A percentile compares a stretch with the other conserved stretches of the same genome.
phyloP scores from a whole-genome alignment of 2,888 invertebrate species.

The Hetaerina titia region DNA sequence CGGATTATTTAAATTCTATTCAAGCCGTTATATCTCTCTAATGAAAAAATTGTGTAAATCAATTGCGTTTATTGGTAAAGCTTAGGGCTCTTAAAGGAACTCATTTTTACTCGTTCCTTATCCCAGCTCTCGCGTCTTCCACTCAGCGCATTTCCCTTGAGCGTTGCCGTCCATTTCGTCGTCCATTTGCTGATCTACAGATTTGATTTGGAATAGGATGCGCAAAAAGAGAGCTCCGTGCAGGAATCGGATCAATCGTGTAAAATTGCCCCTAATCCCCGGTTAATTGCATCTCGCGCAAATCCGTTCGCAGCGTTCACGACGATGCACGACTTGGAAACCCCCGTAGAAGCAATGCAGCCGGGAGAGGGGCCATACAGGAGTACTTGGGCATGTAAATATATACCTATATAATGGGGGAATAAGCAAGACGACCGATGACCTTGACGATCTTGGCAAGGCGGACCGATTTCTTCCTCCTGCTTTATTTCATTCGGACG shows the following conservation, averaged over 20 bases:
- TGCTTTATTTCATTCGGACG: neutral
- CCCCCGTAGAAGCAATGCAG: neutral
- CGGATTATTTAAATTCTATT: no score
- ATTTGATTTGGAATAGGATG: neutral
- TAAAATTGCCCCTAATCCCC: neutral
- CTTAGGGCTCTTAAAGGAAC: neutral
- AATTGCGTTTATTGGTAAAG: neutral
- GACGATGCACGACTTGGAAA: neutral
- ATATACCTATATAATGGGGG: neutral
- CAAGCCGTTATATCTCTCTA: no score
- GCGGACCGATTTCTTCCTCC: neutral
- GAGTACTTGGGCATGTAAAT: no score
- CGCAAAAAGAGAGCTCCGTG: neutral
- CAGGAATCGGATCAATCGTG: neutral
- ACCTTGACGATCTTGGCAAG: no score
- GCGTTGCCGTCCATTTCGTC: neutral
- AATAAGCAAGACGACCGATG: no score
- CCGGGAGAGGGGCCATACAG: no score
- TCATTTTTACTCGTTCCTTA: neutral
- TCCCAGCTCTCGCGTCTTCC: neutral
- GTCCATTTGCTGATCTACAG: neutral
- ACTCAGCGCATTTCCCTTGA: neutral
- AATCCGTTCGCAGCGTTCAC: neutral
- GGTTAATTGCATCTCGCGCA: neutral
- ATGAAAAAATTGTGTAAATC: neutral